Evolutionary conservation across 2,797 vertebrate genomes (phyloP), one percentile per base, ranked within the genome.

Genomic region (Xiphorhynchus erythropygius): DNA sequence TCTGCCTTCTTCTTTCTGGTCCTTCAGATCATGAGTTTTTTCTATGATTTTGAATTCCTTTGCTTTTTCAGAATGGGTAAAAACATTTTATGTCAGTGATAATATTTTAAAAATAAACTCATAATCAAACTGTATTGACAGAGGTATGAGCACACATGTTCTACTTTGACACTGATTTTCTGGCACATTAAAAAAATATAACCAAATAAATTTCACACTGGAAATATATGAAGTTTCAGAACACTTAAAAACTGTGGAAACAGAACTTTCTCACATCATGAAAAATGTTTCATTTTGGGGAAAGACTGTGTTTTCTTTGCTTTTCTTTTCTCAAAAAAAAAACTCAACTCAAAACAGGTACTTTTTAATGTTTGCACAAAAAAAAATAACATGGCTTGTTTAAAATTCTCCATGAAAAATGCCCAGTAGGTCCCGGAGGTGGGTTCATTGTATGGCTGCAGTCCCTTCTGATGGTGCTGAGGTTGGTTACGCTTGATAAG

Each of bases 381-480:
- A 39, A 87, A 89, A 67, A 76, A 84, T 7, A 62, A 14, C 25
- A 47, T 3, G 12, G 4, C 47, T 71, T 86, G 28, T 63, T 95
- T 87, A 35, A 90, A 94, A 94, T 25, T 13, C 4, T 62, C 42
- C 32, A 56, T 46, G 74, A 88, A 89, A 91, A 89, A 84, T 35
- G 23, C 52, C 80, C 83, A 49, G 6, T 13, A 52, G 42, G 80
- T 76, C 73, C 69, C 0, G 0, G 59, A 71, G 65, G 44, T 63
- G 65, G 17, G 62, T 78, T 89, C 73, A 95, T 69, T 85, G 79
- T 55, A 44, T 81, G 89, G 68, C 76, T 87, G 81, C 73, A 75
- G 13, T 37, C 42, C 13, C 63, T 80, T 13, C 2, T 75, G 81
- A 67, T 60, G 49, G 56, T 33, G 76, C 28, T 35, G 41, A 74